Evolutionary conservation across 2,888 invertebrate genomes (phyloP), one percentile per base, ranked within the genome.

Genomic region (Pristionchus exspectatus): DNA sequence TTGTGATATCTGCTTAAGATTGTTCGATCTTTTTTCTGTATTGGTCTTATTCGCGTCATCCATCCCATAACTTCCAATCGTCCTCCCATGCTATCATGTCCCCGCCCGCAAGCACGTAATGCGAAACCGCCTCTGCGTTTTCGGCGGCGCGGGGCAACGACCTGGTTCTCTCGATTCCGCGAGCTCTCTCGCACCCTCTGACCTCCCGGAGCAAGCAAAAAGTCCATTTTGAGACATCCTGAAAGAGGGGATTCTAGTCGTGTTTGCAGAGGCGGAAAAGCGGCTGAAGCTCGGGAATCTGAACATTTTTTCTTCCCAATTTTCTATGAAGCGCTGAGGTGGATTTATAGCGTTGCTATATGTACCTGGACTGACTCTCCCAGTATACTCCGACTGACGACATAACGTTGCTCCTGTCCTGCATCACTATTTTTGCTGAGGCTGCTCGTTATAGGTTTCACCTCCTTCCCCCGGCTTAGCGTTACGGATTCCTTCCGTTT

Each of bases 171-270:
- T 50, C 44, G 12, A 50, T 50, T 50, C 12, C 44, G 44, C 44
- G 0, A 7, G 44, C 44, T 50, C 44, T 50, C 44, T 50, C 44
- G 44, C 44, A 0, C 44, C 44, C 44, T 50, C 44, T 50, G 44
- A 50, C 44, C 44, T 50, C 44, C 44, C 44, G 44, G 44, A 9
- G 27, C 12, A n/a, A n/a, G 81, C 50, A 81, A 54, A 81, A 81
- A 81, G 81, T 81, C 81, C 81, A 81, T 81, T 81, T 81, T 50
- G 50, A 54, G 81, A 54, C 81, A 50, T 81, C 81, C 81, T 50
- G 81, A 81, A 81, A 81, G 27, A 54, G n/a, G 50, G 81, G 81
- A 81, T 21, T 44, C n/a, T 16, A 16, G 30, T 18, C 10, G n/a
- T 81, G 81, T 81, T 81, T 81, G 81, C 81, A 50, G 27, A 54